These are phyloP conservation scores for Macropodus opercularis DNA, from an alignment of 2,797 vertebrate genomes.

Conservation along the genomic window DNA sequence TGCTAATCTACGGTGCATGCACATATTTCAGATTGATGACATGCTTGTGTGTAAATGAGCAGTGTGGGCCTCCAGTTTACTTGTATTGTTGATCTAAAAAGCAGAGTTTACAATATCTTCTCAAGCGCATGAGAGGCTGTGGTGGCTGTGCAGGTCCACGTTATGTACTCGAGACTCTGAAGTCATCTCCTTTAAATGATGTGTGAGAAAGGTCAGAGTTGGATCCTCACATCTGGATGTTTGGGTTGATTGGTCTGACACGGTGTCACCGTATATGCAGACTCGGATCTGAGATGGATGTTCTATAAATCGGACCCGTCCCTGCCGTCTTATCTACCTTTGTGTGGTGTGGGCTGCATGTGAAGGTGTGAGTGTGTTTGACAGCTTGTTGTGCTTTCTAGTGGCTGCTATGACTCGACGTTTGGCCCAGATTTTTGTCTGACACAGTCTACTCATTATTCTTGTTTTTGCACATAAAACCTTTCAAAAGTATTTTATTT, in stretches of 20 bases:
- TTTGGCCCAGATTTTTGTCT: slow-evolving; percentile 26
- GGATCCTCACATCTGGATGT: slow-evolving; percentile 10
- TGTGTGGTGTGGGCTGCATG: slow-evolving; percentile 36
- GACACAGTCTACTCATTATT: slow-evolving; percentile 8
- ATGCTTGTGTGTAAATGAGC: slow-evolving; percentile 49
- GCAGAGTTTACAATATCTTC: slow-evolving; percentile 23
- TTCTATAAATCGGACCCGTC: slow-evolving; percentile 26
- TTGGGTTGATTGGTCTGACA: slow-evolving; percentile 21
- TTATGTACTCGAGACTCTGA: background rate
- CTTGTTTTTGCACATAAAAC: too few relatives aligned
- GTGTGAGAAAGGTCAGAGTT: slow-evolving; percentile 17
- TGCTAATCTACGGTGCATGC: slow-evolving; percentile 40
- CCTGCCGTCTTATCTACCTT: slow-evolving; percentile 8
- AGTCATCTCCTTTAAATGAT: slow-evolving; percentile 12
- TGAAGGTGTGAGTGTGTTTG: slow-evolving; percentile 28
- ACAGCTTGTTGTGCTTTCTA: too few relatives aligned
- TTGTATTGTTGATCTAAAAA: slow-evolving; percentile 32
- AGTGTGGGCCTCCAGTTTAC: slow-evolving; percentile 15
- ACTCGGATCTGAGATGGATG: slow-evolving; percentile 26
- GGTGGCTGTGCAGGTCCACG: background rate
- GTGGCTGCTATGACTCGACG: too few relatives aligned
- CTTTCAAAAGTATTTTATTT: too few relatives aligned
- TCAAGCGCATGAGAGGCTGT: slow-evolving; percentile 17
- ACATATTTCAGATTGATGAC: slow-evolving; percentile 49
- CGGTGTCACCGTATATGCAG: slow-evolving; percentile 5